These are phyloP conservation scores for Lasioglossum leucozonium DNA, from an alignment of 2,888 invertebrate genomes.

Conservation along the genomic window DNA sequence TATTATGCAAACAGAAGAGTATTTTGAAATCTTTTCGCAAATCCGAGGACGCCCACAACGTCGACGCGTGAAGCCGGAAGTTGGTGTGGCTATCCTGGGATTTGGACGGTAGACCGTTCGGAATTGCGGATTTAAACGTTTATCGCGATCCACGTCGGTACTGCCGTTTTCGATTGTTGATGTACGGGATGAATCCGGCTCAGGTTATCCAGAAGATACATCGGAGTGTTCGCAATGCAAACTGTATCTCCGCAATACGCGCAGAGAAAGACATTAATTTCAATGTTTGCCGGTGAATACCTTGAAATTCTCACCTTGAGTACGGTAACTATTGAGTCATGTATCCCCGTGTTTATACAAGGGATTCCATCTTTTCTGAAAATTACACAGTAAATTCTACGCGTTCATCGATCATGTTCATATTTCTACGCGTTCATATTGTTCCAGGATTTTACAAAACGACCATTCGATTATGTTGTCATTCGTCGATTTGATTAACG, in stretches of 20 bases:
- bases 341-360: slow-evolving; percentile 24
- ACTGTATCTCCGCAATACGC: slow-evolving; percentile 34
- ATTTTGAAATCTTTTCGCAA: slow-evolving; percentile 8
- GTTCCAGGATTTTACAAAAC: neutral
- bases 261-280: slow-evolving; percentile 53
- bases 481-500: neutral
- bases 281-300: slow-evolving; percentile 40
- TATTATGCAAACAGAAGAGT: neutral
- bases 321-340: slow-evolving; percentile 8
- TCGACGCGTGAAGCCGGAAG: slow-evolving; percentile 37
- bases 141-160: slow-evolving; percentile 23
- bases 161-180: slow-evolving; percentile 32
- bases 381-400: neutral
- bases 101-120: slow-evolving; percentile 25
- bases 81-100: slow-evolving; percentile 50
- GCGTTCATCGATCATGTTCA: no score
- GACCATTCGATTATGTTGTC: neutral
- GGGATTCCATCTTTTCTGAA: neutral
- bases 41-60: slow-evolving; percentile 20
- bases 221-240: slow-evolving; percentile 13
- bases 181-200: slow-evolving; percentile 12
- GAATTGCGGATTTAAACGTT: slow-evolving; percentile 49
- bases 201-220: slow-evolving; percentile 26
- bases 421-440: neutral
- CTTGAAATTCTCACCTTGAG: slow-evolving; percentile 11